Base-by-base conservation (phyloP, 1,140 invertebrate genomes). In the Drosophila watanabei region DNA sequence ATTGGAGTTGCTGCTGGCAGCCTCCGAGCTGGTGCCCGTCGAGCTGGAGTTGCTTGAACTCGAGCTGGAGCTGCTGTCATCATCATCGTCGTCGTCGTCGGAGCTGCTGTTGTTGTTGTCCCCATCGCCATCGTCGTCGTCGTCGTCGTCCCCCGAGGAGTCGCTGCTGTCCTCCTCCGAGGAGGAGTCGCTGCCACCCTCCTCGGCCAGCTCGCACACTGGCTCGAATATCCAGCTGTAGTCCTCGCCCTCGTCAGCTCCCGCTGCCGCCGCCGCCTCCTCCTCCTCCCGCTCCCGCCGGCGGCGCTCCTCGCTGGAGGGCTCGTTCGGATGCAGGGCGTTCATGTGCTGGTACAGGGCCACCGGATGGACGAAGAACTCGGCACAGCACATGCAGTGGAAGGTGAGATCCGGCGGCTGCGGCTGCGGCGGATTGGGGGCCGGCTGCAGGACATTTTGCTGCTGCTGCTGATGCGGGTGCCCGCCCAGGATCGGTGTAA, bases 221-320 rank as follows among this genome's bases (percentile, higher is more conserved):
- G 93, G 93, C 59, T 93, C 93, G 33, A 93, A 89, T 41, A 93
- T 84, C 77, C 91, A 91, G 41, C 89, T 92, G 39, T 92, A 93
- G 46, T 93, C 90, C 51, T 92, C 82, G 14, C 75, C 63, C n/a
- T 80, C 68, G 9, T 73, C 63, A 1, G 32, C 58, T 39, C 35
- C 54, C 0, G 20, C 30, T 18, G 24, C 48, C 1, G 51, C 48
- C 1, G 51, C 6, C 11, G 48, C 52, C 41, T 58, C 48, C 35
- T 62, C 66, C 68, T 64, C 41, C 9, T 60, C 33, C 9, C 58
- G 57, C 20, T 62, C 41, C 28, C 41, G 20, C 14, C 35, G 20
- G 2, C 54, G 35, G 0, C 58, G 52, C 14, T 62, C 45, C 37
- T 37, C 58, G 35, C 76, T 61, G 46, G 71, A 62, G 9, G 63